Evolutionary conservation across 2,888 invertebrate genomes (phyloP).

Genomic region (Lithophane socia): DNA sequence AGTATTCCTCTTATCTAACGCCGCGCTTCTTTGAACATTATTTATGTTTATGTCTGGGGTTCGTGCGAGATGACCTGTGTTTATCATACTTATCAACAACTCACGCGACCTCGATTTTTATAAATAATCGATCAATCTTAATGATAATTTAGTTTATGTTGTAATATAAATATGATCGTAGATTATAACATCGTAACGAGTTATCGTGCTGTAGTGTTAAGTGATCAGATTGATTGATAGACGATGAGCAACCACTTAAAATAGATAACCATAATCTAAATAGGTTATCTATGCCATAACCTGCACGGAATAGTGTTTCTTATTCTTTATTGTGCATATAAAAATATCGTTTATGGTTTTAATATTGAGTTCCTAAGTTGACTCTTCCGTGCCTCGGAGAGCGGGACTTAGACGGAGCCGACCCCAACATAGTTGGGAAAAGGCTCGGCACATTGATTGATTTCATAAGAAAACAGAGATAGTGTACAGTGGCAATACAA

Average conservation of each 20-base stretch:
- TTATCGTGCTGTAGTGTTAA: background rate
- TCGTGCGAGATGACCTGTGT: constrained; percentile 9
- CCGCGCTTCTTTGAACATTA: constrained; percentile 6
- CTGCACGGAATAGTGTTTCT: background rate
- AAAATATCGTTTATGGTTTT: background rate
- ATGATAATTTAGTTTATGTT: background rate
- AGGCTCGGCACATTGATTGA: too few relatives aligned
- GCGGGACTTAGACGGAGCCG: too few relatives aligned
- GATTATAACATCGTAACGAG: background rate
- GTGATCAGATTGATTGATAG: constrained; percentile 17
- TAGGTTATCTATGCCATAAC: constrained; percentile 19
- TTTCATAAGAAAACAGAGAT: too few relatives aligned
- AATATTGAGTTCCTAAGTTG: background rate
- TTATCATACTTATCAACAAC: constrained; percentile 31
- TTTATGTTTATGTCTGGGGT: constrained; percentile 12
- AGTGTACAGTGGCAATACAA: background rate
- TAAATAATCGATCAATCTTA: background rate
- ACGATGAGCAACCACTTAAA: background rate
- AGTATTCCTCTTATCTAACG: constrained; percentile 26
- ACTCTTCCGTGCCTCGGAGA: too few relatives aligned
- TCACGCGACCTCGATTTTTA: constrained; percentile 7
- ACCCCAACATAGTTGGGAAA: too few relatives aligned
- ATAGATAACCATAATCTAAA: constrained; percentile 21
- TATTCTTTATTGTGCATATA: background rate
- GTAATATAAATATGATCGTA: constrained; percentile 10